Conservation (phyloP, 2,797 vertebrate species). For the Mormyrus proboscirostris region DNA sequence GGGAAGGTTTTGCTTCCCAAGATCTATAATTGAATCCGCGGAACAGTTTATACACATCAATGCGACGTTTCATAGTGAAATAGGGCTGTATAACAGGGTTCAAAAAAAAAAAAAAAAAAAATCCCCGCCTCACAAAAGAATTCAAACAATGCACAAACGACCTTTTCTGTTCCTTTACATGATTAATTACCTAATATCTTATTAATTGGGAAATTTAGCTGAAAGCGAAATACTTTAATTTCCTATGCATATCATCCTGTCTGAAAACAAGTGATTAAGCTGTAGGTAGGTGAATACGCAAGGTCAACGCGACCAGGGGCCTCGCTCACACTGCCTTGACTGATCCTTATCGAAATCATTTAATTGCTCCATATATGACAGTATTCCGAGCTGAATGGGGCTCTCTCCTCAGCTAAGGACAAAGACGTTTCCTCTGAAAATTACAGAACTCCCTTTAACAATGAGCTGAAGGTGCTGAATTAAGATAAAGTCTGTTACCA, state of each 20-base stretch:
- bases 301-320: slow-evolving; percentile 52
- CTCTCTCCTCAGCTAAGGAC: slow-evolving; percentile 22
- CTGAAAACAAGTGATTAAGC: slow-evolving; percentile 71
- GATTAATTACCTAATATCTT: slow-evolving; percentile 96
- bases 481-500: slow-evolving; percentile 16
- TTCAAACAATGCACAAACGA: slow-evolving; percentile 59
- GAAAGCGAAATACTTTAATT: slow-evolving; percentile 83
- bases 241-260: slow-evolving; percentile 73
- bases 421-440: slow-evolving; percentile 23
- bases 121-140: background rate
- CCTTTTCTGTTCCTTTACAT: slow-evolving; percentile 74
- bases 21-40: background rate
- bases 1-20: background rate
- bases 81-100: background rate
- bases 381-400: slow-evolving; percentile 21
- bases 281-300: slow-evolving; percentile 59
- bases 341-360: slow-evolving; percentile 25
- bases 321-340: slow-evolving; percentile 3
- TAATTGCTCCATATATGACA: slow-evolving; percentile 34
- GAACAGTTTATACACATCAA: slow-evolving; percentile 3
- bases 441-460: slow-evolving; percentile 19
- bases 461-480: slow-evolving; percentile 9
- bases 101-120: background rate
- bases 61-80: background rate
- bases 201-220: slow-evolving; percentile 81